These are phyloP conservation scores for Periphyllus acericola DNA, from an alignment of 2,888 invertebrate genomes.

Conservation along the genomic window DNA sequence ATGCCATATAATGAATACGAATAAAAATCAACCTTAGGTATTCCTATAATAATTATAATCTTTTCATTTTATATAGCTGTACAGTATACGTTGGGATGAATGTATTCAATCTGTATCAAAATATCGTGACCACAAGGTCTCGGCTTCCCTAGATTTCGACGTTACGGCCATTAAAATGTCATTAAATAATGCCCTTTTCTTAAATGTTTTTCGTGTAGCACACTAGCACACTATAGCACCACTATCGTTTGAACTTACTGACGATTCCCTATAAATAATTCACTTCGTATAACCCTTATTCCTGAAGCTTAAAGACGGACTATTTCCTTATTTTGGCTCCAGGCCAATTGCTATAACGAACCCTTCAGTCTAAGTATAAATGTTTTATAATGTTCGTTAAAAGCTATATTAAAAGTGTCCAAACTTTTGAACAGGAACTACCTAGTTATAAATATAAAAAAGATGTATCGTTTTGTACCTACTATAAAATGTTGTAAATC, in stretches of 20 bases:
- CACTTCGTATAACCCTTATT: constrained; percentile 56
- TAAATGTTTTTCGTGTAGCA: constrained; percentile 46
- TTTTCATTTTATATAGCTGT: not conserved
- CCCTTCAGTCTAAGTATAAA: constrained; percentile 43
- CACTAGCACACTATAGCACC: too few species aligned
- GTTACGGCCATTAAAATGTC: constrained; percentile 46
- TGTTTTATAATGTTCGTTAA: constrained; percentile 40
- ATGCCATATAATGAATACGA: not conserved
- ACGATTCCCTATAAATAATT: constrained; percentile 57
- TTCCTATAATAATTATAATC: not conserved
- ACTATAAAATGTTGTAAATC: constrained; percentile 8
- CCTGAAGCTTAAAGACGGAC: constrained; percentile 29
- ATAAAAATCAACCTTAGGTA: not conserved
- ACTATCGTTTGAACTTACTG: constrained; percentile 37
- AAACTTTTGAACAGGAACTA: constrained; percentile 25
- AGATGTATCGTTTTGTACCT: not conserved
- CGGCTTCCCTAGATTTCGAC: not conserved
- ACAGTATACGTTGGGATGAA: not conserved
- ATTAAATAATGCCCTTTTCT: constrained; percentile 49
- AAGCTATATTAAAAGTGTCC: not conserved
- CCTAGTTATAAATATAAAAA: not conserved
- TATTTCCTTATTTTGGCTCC: constrained; percentile 43
- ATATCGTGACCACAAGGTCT: not conserved
- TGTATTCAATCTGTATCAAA: constrained; percentile 14
- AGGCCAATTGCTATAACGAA: constrained; percentile 42